Conservation (phyloP, 2,113 vertebrate species). For the Emydura subglobosa region DNA sequence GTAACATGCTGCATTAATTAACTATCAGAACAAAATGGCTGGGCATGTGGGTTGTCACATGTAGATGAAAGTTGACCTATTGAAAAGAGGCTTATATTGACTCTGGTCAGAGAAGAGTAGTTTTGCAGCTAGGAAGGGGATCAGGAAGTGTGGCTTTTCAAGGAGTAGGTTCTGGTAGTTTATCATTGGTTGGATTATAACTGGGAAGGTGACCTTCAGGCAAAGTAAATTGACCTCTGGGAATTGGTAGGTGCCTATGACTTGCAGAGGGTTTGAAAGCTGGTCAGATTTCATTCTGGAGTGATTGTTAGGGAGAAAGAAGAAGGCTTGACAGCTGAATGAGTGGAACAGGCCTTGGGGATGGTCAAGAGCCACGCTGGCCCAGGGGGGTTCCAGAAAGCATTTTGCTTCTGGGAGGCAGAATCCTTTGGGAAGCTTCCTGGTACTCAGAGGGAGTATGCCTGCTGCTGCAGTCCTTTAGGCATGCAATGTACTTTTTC, state of each 20-base stretch:
- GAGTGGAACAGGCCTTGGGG: neutral
- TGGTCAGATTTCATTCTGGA: neutral
- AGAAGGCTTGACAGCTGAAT: neutral
- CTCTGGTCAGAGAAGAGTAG: neutral
- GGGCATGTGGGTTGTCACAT: neutral
- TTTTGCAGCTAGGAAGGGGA: neutral
- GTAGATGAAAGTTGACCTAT: neutral
- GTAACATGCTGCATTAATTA: neutral
- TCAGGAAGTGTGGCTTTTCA: neutral
- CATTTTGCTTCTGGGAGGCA: neutral
- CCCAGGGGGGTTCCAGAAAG: neutral
- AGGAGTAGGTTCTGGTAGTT: neutral
- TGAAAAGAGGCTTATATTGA: neutral
- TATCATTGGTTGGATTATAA: neutral
- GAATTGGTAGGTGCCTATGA: neutral
- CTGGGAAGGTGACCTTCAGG: neutral
- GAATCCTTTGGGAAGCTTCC: neutral
- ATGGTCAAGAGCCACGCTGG: neutral
- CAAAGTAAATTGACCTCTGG: neutral
- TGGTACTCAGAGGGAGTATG: neutral
- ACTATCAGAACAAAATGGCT: neutral
- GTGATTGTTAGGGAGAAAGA: neutral
- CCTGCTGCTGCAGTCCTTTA: neutral
- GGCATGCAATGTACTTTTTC: neutral
- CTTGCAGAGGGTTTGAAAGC: neutral